These are phyloP conservation scores for Chromoteleia sp. DNA, from an alignment of 2,888 invertebrate genomes.

Conservation along the genomic window DNA sequence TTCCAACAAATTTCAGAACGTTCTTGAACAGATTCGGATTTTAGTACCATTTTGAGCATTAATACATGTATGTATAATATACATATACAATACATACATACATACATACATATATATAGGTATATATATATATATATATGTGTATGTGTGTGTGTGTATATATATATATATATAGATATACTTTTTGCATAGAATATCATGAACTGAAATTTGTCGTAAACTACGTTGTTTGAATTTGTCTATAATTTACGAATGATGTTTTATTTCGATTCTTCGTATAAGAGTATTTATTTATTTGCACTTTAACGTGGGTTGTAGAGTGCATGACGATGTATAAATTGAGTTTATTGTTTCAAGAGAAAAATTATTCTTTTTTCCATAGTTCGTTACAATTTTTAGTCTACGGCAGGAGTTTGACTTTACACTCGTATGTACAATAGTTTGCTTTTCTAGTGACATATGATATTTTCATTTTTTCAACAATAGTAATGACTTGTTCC, in stretches of 20 bases:
- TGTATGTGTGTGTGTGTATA: too few relatives aligned
- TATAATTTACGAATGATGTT: constrained; percentile 63
- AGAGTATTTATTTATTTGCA: constrained; percentile 66
- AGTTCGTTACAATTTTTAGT: constrained; percentile 72
- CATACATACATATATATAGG: constrained; percentile 14
- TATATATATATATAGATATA: constrained; percentile 18
- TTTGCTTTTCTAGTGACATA: constrained; percentile 74
- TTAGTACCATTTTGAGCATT: constrained; percentile 41
- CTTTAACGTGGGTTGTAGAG: constrained; percentile 65
- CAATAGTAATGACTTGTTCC: constrained; percentile 59
- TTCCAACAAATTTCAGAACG: constrained; percentile 40
- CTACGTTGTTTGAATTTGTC: constrained; percentile 44
- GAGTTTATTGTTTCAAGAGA: constrained; percentile 74
- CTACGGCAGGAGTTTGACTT: constrained; percentile 71
- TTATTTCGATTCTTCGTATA: constrained; percentile 44
- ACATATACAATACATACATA: constrained; percentile 9
- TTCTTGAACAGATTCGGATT: constrained; percentile 11
- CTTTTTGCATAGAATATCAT: constrained; percentile 20
- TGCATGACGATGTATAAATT: constrained; percentile 74
- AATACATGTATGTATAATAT: constrained; percentile 17
- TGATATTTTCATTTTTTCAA: constrained; percentile 67
- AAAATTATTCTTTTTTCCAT: constrained; percentile 58
- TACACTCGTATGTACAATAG: constrained; percentile 78
- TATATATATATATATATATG: too few relatives aligned
- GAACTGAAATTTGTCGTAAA: constrained; percentile 52